Conservation (phyloP, 2,888 invertebrate species). For the Aspidiotus rigidus region DNA sequence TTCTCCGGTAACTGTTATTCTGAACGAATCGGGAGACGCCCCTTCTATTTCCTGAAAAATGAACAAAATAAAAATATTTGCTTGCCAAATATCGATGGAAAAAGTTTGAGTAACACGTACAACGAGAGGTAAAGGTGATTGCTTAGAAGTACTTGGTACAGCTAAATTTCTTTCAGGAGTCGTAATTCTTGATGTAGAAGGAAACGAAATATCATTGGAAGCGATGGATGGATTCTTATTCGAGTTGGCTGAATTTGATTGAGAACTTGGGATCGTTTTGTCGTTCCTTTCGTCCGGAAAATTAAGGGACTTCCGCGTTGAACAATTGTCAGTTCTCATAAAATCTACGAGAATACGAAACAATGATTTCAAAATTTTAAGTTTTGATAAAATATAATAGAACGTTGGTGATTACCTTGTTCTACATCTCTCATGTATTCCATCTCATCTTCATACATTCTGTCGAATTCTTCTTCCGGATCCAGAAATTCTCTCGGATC, state of each 20-base stretch:
- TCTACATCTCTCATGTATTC: constrained; percentile 42
- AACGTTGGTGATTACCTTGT: neutral
- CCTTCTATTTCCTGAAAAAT: neutral
- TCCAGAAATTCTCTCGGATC: constrained; percentile 42
- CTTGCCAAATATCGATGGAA: neutral
- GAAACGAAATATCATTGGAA: no score
- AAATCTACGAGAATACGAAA: no score
- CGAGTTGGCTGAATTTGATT: no score
- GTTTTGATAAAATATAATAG: no score
- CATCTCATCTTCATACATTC: constrained; percentile 43
- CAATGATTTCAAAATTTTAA: no score
- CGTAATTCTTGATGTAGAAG: no score
- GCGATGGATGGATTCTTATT: no score
- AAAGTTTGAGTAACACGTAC: constrained; percentile 1
- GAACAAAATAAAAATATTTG: neutral
- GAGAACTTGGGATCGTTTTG: no score
- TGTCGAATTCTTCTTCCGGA: constrained; percentile 45
- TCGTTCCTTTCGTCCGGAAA: no score
- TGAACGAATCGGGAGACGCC: neutral
- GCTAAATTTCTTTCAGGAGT: no score
- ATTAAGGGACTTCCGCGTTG: no score
- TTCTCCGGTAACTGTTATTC: neutral
- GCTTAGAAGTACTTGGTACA: neutral
- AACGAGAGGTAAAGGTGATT: neutral
- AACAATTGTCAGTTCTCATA: no score